phyloP scores from a whole-genome alignment of 2,113 vertebrate species.

The Psammodynastes pulverulentus region DNA sequence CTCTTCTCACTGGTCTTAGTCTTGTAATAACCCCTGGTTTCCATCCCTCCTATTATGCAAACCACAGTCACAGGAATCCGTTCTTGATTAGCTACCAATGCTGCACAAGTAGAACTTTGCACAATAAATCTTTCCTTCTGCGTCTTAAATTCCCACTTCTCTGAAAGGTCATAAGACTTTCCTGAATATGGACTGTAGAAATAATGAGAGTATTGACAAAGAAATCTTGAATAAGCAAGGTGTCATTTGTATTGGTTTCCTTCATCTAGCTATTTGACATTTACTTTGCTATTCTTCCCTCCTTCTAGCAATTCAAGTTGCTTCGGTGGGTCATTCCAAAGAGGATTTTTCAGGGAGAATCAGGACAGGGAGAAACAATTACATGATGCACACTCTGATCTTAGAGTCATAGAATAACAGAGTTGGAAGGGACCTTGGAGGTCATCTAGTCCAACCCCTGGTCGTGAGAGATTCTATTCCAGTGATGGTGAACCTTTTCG shows the following conservation, averaged over 20 bases:
- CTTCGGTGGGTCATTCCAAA: not conserved
- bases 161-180: not conserved
- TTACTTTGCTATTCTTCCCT: not conserved
- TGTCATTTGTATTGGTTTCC: not conserved
- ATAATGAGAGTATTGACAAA: not conserved
- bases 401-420: too few relatives aligned
- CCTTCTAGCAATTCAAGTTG: not conserved
- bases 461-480: too few relatives aligned
- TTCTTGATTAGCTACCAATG: not conserved
- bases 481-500: too few relatives aligned
- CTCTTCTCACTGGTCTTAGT: not conserved
- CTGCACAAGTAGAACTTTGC: not conserved
- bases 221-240: not conserved
- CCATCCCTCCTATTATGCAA: not conserved
- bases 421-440: too few relatives aligned
- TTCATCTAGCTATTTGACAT: not conserved
- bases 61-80: not conserved
- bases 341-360: not conserved
- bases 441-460: too few relatives aligned
- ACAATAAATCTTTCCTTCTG: not conserved
- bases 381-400: too few relatives aligned
- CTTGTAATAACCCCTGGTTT: not conserved
- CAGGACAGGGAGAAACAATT: not conserved
- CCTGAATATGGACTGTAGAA: not conserved
- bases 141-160: not conserved